A percentile compares a stretch with the other conserved stretches of the same genome.
phyloP scores from a whole-genome alignment of 2,888 invertebrate species.

The Timema podura region DNA sequence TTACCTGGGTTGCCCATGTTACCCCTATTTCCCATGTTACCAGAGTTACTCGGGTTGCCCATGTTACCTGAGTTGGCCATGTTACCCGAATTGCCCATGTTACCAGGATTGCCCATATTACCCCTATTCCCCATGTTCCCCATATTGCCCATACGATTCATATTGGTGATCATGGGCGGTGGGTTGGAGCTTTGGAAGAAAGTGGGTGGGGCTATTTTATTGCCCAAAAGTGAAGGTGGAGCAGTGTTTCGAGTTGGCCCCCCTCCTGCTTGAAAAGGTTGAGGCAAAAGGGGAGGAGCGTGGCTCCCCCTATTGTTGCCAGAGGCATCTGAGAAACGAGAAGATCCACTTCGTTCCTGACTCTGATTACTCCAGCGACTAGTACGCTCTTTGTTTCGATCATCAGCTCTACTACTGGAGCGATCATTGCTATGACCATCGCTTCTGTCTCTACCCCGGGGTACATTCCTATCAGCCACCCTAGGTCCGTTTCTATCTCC shows the following conservation, averaged over 20 bases:
- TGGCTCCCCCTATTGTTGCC: too few relatives aligned
- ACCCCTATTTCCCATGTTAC: not conserved
- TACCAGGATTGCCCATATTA: not conserved
- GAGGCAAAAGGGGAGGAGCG: constrained; percentile 9
- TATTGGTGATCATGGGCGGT: too few relatives aligned
- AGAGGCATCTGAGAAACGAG: constrained; percentile 12
- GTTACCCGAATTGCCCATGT: not conserved
- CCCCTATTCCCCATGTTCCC: not conserved
- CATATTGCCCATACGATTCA: not conserved
- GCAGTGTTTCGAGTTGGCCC: not conserved
- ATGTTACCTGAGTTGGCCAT: not conserved
- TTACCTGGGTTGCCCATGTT: constrained; percentile 6
- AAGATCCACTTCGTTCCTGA: constrained; percentile 13
- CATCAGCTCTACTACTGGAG: constrained; percentile 40
- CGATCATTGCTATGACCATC: constrained; percentile 39
- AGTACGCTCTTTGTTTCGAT: constrained; percentile 8
- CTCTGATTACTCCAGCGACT: constrained; percentile 23
- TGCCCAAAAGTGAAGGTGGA: constrained; percentile 10
- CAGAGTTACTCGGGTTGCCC: not conserved
- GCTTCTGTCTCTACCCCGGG: too few relatives aligned
- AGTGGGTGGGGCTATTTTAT: constrained; percentile 10
- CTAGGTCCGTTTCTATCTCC: too few relatives aligned
- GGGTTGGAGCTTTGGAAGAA: not conserved
- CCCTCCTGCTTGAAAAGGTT: not conserved
- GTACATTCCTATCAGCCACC: too few relatives aligned